Evolutionary conservation across 2,797 vertebrate species (phyloP), one percentile per base, ranked within the genome.

Genomic region (Pelodytes ibericus): DNA sequence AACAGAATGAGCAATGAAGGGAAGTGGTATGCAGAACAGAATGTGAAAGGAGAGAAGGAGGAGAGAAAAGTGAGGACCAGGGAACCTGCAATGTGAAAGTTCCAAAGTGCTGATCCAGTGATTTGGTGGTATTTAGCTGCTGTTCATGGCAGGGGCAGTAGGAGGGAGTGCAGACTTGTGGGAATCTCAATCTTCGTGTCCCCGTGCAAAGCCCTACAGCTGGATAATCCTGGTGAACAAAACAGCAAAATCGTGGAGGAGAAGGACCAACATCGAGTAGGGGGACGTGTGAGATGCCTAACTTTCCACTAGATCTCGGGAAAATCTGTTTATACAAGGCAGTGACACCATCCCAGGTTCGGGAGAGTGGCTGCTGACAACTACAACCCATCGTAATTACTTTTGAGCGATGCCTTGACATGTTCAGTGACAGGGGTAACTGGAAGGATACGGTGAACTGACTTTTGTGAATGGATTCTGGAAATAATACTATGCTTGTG

Each of bases 161-260:
- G 61, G 61, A 64, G 61, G 61, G 61, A 64, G 61, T 64, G 61
- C 27, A 41, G 61, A 64, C 33, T 39, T 41, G 33, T 65, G 63
- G 63, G 39, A 65, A 39, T 22, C 60, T 33, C 58, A 62, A 16
- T 20, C 59, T 29, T 20, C 10, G 63, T 65, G 41, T 39, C 39
- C 61, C 49, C 41, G 41, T 29, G 41, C 18, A 15, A 25, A 16
- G 24, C 24, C 11, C 1, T 22, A 41, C 0, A 64, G 61, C 61
- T 64, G 33, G 61, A 62, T 62, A 36, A 18, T 15, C 3, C 59
- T 20, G 20, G n/a, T 3, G 20, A 53, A 24, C 4, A 20, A n/a
- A 53, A 53, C 4, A 53, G 18, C n/a, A 4, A 22, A 53, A 53
- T 24, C 20, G 20, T 20, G 20, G 8, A 53, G 4, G 49, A 53